Conservation (phyloP, 1,140 invertebrate species). For the Pemphigus obesinymphae region DNA sequence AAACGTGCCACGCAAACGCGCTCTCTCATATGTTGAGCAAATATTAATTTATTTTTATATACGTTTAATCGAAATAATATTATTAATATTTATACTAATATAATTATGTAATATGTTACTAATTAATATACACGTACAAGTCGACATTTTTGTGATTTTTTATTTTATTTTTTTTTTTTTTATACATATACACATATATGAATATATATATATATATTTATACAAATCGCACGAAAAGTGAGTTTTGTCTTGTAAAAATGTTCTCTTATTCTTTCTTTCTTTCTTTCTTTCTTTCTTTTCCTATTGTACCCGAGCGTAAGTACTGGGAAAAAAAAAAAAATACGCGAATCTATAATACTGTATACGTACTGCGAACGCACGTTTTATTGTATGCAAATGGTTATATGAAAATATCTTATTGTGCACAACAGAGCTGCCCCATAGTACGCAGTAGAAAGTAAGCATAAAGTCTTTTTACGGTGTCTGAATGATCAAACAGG, state of each 20-base stretch:
- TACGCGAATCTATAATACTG: not conserved
- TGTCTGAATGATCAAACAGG: slow-evolving; percentile 17
- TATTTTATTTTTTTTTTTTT: too few species aligned
- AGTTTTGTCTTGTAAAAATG: slow-evolving; percentile 13
- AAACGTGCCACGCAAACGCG: slow-evolving; percentile 13
- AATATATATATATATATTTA: not conserved
- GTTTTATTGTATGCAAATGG: slow-evolving; percentile 37
- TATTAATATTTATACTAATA: too few species aligned
- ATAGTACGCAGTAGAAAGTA: slow-evolving; percentile 4
- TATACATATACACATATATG: not conserved
- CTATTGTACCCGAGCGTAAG: not conserved
- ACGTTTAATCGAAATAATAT: slow-evolving; percentile 3
- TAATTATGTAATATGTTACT: slow-evolving; percentile 8
- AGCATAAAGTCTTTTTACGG: not conserved
- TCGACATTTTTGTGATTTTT: not conserved
- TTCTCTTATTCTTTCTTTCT: too few species aligned
- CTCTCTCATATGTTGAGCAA: not conserved
- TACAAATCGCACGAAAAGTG: not conserved
- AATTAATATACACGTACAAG: slow-evolving; percentile 2
- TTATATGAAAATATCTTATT: not conserved
- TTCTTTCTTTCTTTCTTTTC: not conserved
- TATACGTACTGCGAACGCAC: not conserved
- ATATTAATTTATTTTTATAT: slow-evolving; percentile 31
- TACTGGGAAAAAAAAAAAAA: not conserved
- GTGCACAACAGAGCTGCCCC: not conserved